phyloP scores from a whole-genome alignment of 2,113 vertebrate species.

The Carassius gibelio region DNA sequence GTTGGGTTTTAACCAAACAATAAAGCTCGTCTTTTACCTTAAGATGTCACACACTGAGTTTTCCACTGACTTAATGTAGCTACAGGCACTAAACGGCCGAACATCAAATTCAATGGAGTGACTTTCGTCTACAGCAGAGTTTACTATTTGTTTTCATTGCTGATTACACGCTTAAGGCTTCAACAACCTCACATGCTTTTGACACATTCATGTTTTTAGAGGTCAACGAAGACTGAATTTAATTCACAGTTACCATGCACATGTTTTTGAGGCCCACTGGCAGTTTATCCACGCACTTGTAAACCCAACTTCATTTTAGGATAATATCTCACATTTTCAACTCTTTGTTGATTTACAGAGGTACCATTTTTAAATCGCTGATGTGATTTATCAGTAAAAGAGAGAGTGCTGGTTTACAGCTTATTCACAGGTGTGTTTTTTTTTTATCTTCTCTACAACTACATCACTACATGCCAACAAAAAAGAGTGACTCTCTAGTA shows the following conservation, averaged over 20 bases:
- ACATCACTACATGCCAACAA: not conserved
- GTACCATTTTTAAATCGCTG: not conserved
- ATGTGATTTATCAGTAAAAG: not conserved
- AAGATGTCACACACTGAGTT: not conserved
- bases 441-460: no score
- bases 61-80: slow-evolving; percentile 11
- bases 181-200: not conserved
- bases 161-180: slow-evolving; percentile 11
- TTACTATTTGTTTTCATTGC: slow-evolving; percentile 3
- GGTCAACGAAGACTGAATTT: slow-evolving; percentile 17
- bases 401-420: not conserved
- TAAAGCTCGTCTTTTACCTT: slow-evolving; percentile 25
- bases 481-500: slow-evolving; percentile 1
- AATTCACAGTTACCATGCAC: not conserved
- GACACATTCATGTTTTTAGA: slow-evolving; percentile 21
- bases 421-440: not conserved
- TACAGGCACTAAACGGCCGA: not conserved
- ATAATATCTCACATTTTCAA: not conserved
- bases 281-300: not conserved
- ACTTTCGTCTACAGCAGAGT: slow-evolving; percentile 1
- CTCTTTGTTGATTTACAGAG: not conserved
- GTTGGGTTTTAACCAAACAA: slow-evolving; percentile 40
- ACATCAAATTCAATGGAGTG: not conserved
- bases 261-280: not conserved
- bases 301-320: not conserved